Evolutionary conservation across 2,888 invertebrate genomes (phyloP), one percentile per base, ranked within the genome.

Genomic region (Timema cristinae): DNA sequence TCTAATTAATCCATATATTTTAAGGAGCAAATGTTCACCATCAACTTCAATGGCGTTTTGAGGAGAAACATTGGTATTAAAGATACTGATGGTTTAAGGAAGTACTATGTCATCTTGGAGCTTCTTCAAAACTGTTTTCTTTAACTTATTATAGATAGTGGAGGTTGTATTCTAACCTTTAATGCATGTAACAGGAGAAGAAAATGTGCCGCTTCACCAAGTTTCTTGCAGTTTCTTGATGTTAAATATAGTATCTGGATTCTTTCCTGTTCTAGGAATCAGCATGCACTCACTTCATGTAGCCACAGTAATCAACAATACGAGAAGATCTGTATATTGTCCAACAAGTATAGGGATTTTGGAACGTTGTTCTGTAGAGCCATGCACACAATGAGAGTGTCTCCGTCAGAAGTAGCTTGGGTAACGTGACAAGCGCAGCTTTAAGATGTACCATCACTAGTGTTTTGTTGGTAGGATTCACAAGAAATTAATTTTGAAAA

Each of bases 341-440:
- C 69, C 69, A 13, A 69, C 67, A 6, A 69, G 16, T 7, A 68
- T 51, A 54, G 68, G 5, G 13, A 68, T 16, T 52, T 16, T 16
- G 54, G 68, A 68, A 61, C 2, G 13, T 2, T 2, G 13, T 16
- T 13, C n/a, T 1, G 16, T n/a, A 68, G 13, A 54, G 68, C 68
- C 4, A 2, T 68, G 2, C 51, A 47, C 11, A 68, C 68, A 56
- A 68, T 68, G 47, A 68, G 68, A 2, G 69, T 67, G 50, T 67
- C 69, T 67, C 68, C 68, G 47, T 69, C 69, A 63, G 63, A 50
- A 13, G 48, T 54, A 15, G 68, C 69, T 8, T 69, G 69, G 69
- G 10, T 47, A n/a, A 69, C 69, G n/a, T 69, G 63, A n/a, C 15
- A 69, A 48, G 49, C 69, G 69, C n/a, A 2, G 68, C 68, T n/a